Base-by-base conservation (phyloP, 2,113 vertebrate species). In the Cavia aperea region DNA sequence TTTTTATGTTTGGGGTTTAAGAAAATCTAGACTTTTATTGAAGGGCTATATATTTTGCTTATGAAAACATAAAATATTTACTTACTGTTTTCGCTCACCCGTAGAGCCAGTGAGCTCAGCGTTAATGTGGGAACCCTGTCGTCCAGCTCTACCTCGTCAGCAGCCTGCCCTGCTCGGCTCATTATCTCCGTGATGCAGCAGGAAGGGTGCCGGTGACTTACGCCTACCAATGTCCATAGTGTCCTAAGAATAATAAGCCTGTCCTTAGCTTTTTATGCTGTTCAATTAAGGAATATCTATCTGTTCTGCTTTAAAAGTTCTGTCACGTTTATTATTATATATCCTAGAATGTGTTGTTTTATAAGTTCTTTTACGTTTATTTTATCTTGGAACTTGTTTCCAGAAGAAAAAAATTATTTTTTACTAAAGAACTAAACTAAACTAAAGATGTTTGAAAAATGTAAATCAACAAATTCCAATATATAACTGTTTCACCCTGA, bases 401-500 rank as follows among this genome's bases (percentile, higher is more conserved):
- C 56, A 85, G 82, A 91, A 86, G 85, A 92, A 95, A 94, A 39
- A 39, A 39, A 39, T 39, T 39, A 39, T 39, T 39, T 39, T 39
- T 39, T 39, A 39, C 39, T 39, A 39, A 39, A 39, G 39, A 39
- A 39, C 39, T 39, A 39, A 39, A 39, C 39, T 39, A 39, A 39
- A 39, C n/a, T 81, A 1, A 92, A 93, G 86, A 95, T 88, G 73
- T 95, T 90, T 95, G 86, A 84, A 95, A 92, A 81, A 92, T 96
- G 68, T 82, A 86, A 95, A 97, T 91, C 86, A 96, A 97, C 88
- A 97, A 97, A 96, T 98, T 97, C 95, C 93, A 96, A 93, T 95
- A 96, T 97, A 95, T 96, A 96, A 96, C 93, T 95, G 93, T 96
- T 96, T 95, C 94, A 96, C 96, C 94, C 89, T 96, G 94, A 97